Percentiles rank a stretch among this genome's conserved stretches.
Conservation (phyloP, 2,113 vertebrate genomes). For the Nycticebus coucang region DNA sequence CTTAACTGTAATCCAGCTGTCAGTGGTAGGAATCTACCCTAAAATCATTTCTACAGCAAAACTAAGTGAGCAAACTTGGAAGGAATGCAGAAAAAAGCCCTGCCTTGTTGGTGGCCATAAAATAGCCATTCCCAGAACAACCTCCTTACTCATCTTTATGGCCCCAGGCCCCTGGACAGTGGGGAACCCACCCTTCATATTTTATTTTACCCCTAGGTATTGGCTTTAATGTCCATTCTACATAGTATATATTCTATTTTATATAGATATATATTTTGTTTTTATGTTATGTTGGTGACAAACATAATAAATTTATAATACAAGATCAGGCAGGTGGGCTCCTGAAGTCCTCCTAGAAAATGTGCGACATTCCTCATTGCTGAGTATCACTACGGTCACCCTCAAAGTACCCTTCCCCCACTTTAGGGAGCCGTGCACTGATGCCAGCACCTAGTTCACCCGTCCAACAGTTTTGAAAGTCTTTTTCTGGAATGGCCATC, state of each 20-base stretch:
- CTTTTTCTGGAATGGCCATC: no score
- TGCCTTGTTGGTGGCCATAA: constrained; percentile 63
- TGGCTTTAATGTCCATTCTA: neutral
- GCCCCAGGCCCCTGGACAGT: constrained; percentile 32
- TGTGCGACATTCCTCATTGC: no score
- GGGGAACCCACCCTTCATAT: constrained; percentile 46
- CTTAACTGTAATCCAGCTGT: constrained; percentile 56
- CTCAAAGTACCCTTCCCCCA: no score
- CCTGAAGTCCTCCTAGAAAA: no score
- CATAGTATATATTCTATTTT: neutral
- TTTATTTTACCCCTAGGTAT: neutral
- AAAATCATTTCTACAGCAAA: constrained; percentile 63
- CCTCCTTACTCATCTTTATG: constrained; percentile 60
- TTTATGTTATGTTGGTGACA: neutral
- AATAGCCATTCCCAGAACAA: neutral
- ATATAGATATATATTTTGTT: neutral
- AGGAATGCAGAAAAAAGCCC: constrained; percentile 64
- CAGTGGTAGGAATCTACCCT: constrained; percentile 50
- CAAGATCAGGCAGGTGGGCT: no score
- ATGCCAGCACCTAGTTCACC: no score
- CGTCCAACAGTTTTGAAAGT: no score
- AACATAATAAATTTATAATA: neutral
- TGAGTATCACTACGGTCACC: no score
- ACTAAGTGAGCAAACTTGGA: constrained; percentile 67
- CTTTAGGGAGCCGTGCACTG: no score